A percentile compares a stretch with the other conserved stretches of the same genome.
phyloP scores from a whole-genome alignment of 1,140 invertebrate genomes.

The Drosophila nigromelanica region DNA sequence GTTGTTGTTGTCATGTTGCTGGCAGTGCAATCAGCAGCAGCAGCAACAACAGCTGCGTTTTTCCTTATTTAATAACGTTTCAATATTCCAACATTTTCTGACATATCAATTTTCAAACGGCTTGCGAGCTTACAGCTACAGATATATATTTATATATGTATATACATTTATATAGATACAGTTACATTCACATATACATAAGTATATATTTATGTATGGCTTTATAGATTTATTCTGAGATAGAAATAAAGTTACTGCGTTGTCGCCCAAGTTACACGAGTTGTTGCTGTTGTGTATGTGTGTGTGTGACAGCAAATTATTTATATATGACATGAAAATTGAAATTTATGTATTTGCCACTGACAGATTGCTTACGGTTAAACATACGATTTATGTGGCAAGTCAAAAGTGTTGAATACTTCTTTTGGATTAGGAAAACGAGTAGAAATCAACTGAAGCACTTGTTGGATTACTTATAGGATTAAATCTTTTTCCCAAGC shows the following conservation, averaged over 20 bases:
- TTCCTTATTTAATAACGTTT: conserved; percentile 78
- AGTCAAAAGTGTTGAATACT: conserved; percentile 26
- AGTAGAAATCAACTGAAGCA: conserved; percentile 3
- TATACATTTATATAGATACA: conserved; percentile 2
- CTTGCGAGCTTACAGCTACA: conserved; percentile 28
- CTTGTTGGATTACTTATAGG: neutral
- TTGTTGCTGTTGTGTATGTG: conserved; percentile 12
- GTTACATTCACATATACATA: conserved; percentile 34
- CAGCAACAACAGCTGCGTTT: conserved; percentile 52
- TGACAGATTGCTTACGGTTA: conserved; percentile 64
- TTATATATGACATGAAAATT: conserved; percentile 79
- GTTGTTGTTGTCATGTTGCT: conserved; percentile 50
- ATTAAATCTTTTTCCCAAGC: too few species aligned
- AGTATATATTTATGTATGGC: conserved; percentile 28
- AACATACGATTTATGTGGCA: conserved; percentile 32
- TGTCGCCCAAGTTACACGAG: conserved; percentile 41
- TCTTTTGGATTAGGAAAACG: conserved; percentile 3
- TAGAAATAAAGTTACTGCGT: conserved; percentile 69
- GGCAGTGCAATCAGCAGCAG: conserved; percentile 61
- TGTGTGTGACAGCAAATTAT: conserved; percentile 67
- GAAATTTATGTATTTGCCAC: conserved; percentile 75
- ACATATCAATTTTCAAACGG: conserved; percentile 77
- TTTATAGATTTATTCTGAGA: conserved; percentile 52
- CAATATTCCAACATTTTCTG: conserved; percentile 79
- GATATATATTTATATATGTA: neutral